Percentiles rank a stretch among this genome's conserved stretches.
Conservation (phyloP, 2,888 invertebrate genomes). For the Iphiclides podalirius region DNA sequence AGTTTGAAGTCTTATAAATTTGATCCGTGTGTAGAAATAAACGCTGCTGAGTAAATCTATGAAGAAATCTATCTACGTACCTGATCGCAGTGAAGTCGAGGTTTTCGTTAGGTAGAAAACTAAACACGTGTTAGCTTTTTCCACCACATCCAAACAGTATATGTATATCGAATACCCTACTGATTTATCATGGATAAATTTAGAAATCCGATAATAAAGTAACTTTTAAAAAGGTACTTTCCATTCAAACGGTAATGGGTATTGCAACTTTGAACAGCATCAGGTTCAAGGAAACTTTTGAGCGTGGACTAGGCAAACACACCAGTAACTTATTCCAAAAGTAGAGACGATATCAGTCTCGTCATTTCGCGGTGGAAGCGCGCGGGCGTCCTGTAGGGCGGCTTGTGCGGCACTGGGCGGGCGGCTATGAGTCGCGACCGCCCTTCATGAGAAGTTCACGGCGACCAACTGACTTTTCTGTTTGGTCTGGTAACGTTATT, state of each 20-base stretch:
- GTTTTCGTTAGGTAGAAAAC: conserved; percentile 17
- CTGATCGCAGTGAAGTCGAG: conserved; percentile 1
- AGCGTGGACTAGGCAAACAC: not conserved
- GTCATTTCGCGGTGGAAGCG: conserved; percentile 35
- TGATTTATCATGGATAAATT: not conserved
- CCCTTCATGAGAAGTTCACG: conserved; percentile 71
- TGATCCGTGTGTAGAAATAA: too few species aligned
- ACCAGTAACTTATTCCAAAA: conserved; percentile 13
- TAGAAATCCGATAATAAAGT: not conserved
- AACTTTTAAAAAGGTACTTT: not conserved
- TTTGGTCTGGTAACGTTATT: conserved; percentile 54
- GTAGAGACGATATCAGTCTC: conserved; percentile 44
- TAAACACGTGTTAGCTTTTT: conserved; percentile 10
- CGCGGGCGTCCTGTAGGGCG: conserved; percentile 58
- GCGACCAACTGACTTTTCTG: conserved; percentile 59
- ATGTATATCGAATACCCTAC: not conserved
- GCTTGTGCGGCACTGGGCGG: conserved; percentile 70
- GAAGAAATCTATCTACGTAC: conserved; percentile 5
- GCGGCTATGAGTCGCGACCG: conserved; percentile 42
- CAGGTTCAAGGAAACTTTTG: conserved; percentile 1
- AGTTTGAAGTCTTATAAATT: too few species aligned
- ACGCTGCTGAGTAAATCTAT: not conserved
- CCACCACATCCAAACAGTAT: not conserved
- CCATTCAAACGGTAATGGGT: too few species aligned
- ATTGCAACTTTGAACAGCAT: too few species aligned